A percentile compares a stretch with the other conserved stretches of the same genome.
These are phyloP conservation scores for Mechanitis mazaeus DNA, from an alignment of 2,888 invertebrate genomes.

Conservation along the genomic window DNA sequence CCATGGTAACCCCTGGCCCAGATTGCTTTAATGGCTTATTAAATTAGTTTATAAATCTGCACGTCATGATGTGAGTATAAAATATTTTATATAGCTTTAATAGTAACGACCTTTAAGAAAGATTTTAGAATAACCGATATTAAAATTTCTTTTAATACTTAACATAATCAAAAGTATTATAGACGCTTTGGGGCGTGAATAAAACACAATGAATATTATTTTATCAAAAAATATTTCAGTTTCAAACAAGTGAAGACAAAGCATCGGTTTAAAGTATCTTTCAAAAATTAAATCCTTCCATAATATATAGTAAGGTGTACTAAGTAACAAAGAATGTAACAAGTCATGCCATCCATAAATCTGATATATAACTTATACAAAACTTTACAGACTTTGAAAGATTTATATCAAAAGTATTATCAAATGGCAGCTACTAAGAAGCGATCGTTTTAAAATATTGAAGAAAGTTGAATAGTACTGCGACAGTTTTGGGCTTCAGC, in stretches of 20 bases:
- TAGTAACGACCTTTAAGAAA: conserved; percentile 2
- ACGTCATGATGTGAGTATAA: conserved; percentile 22
- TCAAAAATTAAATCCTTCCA: no score
- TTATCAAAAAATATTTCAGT: no score
- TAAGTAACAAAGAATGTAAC: conserved; percentile 1
- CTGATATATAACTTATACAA: conserved; percentile 16
- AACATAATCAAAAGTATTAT: no score
- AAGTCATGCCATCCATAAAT: conserved; percentile 12
- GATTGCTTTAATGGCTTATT: conserved; percentile 76
- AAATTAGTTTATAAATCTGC: conserved; percentile 53
- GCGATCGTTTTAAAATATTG: conserved; percentile 56
- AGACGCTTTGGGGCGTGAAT: no score
- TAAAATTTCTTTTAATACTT: background rate
- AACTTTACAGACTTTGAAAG: conserved; percentile 26
- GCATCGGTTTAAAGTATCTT: no score
- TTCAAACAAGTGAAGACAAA: no score
- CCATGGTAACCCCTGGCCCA: conserved; percentile 69
- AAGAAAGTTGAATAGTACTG: conserved; percentile 60
- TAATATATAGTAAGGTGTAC: no score
- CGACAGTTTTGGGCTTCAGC: conserved; percentile 60
- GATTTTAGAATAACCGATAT: background rate
- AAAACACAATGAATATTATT: no score
- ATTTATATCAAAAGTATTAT: conserved; percentile 38
- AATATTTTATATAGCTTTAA: conserved; percentile 8
- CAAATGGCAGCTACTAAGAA: conserved; percentile 37